These are phyloP conservation scores for Flabesymbios commensalis DNA, from an alignment of 2,888 invertebrate species.

Conservation along the genomic window DNA sequence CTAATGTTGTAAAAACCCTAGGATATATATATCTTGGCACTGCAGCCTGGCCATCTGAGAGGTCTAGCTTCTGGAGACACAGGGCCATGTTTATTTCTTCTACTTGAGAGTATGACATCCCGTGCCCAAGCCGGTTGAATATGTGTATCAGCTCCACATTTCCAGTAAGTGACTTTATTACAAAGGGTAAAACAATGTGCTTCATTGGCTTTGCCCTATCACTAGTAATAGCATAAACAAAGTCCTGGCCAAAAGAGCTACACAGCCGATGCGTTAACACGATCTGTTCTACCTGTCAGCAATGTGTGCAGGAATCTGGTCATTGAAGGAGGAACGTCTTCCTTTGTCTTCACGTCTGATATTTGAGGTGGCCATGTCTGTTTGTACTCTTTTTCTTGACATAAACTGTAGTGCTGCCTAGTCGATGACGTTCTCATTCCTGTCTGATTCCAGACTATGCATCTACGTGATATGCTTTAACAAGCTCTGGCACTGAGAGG, in stretches of 20 bases:
- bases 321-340: no score
- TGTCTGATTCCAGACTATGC: no score
- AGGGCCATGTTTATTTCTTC: conserved; percentile 27
- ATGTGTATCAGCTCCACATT: conserved; percentile 1
- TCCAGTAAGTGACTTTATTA: conserved; percentile 4
- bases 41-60: not conserved
- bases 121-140: conserved; percentile 22
- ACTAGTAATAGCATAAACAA: not conserved
- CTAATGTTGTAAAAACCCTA: conserved; percentile 20
- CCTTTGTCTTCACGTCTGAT: no score
- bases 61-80: conserved; percentile 25
- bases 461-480: no score
- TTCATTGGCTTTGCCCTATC: not conserved
- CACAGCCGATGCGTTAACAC: no score
- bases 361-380: not conserved
- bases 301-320: no score
- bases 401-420: no score
- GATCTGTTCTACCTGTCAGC: no score
- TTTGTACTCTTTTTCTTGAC: not conserved
- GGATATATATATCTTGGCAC: conserved; percentile 24
- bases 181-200: conserved; percentile 1
- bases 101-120: conserved; percentile 18
- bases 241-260: not conserved
- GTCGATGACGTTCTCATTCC: no score
- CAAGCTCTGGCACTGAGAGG: no score